These are phyloP conservation scores for Chlorospingus semifuscus DNA, from an alignment of 2,797 vertebrate species.

Conservation along the genomic window DNA sequence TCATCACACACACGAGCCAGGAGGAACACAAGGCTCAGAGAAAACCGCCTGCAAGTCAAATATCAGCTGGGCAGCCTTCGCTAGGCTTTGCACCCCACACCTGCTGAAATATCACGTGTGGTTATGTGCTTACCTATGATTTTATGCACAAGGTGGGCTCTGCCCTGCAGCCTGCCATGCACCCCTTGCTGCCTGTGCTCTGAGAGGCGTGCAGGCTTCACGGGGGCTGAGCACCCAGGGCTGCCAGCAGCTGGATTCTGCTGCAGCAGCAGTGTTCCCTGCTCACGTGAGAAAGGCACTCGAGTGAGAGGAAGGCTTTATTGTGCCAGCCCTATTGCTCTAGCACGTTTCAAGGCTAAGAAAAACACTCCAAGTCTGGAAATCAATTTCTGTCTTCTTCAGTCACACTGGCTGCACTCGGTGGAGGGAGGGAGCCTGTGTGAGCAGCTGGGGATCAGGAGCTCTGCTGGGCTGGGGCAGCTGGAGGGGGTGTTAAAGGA, in stretches of 20 bases:
- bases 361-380: neutral
- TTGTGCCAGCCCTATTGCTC: neutral
- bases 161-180: neutral
- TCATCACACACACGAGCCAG: accelerated
- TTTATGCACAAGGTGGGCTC: neutral
- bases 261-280: accelerated
- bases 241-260: neutral
- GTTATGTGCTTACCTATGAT: neutral
- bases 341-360: neutral
- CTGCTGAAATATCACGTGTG: neutral
- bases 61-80: neutral
- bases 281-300: neutral
- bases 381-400: neutral
- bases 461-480: neutral
- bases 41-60: neutral
- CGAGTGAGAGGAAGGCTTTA: neutral
- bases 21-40: neutral
- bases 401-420: accelerated
- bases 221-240: accelerated
- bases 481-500: accelerated
- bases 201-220: accelerated
- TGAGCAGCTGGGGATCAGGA: neutral
- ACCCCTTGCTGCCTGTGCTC: neutral
- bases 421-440: neutral
- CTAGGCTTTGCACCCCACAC: neutral